A percentile compares a stretch with the other conserved stretches of the same genome.
These are phyloP conservation scores for Scyliorhinus canicula DNA, from an alignment of 2,797 vertebrate genomes.

Conservation along the genomic window DNA sequence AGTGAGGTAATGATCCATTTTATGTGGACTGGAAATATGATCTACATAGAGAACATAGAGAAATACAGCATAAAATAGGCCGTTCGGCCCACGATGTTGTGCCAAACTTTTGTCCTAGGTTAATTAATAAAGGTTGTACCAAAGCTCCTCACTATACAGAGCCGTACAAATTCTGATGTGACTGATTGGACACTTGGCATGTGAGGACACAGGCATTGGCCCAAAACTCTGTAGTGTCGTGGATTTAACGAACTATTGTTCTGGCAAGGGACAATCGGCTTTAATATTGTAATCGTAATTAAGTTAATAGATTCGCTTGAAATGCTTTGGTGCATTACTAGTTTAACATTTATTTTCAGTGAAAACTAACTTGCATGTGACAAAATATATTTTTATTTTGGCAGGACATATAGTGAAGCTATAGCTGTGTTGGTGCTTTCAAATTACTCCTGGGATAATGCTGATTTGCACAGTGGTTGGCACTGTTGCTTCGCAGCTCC, in stretches of 20 bases:
- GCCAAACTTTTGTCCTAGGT: too few relatives aligned
- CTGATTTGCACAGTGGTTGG: too few relatives aligned
- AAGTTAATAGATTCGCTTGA: background rate
- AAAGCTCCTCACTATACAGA: background rate
- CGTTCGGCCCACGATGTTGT: too few relatives aligned
- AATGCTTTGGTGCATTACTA: background rate
- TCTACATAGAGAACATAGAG: too few relatives aligned
- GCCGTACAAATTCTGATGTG: background rate
- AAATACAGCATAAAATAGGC: too few relatives aligned
- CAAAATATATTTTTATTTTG: background rate
- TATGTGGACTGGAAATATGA: background rate
- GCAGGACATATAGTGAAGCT: background rate
- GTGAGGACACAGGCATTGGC: too few relatives aligned
- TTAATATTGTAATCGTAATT: background rate
- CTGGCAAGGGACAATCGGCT: background rate
- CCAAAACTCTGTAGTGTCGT: background rate
- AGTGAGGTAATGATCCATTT: background rate
- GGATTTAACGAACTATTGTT: background rate
- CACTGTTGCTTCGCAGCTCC: too few relatives aligned
- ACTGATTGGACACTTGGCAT: background rate
- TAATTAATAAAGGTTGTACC: background rate
- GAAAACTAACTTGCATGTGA: background rate
- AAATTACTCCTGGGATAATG: background rate
- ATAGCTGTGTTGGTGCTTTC: background rate
- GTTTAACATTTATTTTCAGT: background rate